Percentiles rank a stretch among this genome's conserved stretches.
These are phyloP conservation scores for Drosophila niveifrons DNA, from an alignment of 2,888 invertebrate species.

Conservation along the genomic window DNA sequence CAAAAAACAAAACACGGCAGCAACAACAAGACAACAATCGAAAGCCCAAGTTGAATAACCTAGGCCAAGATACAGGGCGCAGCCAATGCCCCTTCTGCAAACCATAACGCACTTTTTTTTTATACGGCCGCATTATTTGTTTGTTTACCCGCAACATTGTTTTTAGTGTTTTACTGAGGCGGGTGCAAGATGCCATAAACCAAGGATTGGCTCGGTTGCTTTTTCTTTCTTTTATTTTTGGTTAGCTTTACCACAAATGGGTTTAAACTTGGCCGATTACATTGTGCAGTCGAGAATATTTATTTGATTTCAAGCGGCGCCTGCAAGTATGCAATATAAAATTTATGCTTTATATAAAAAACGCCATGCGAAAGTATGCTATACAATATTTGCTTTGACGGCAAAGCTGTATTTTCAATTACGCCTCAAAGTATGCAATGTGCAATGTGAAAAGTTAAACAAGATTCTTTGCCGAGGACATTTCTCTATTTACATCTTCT, in stretches of 20 bases:
- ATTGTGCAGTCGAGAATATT: slow-evolving; percentile 2
- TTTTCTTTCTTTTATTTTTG: background rate
- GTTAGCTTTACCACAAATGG: slow-evolving; percentile 12
- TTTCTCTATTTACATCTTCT: slow-evolving; percentile 10
- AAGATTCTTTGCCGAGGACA: background rate
- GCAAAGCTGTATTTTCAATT: background rate
- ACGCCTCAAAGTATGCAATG: slow-evolving; percentile 10
- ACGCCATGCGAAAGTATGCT: background rate
- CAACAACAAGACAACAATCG: slow-evolving; percentile 17
- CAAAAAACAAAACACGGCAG: no score
- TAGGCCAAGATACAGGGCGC: slow-evolving; percentile 29
- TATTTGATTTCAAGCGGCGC: slow-evolving; percentile 4
- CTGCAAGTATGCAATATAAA: slow-evolving; percentile 7
- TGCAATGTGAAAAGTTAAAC: background rate
- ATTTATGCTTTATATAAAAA: background rate
- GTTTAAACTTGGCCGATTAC: slow-evolving; percentile 22
- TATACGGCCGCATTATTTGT: slow-evolving; percentile 49
- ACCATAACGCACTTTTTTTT: slow-evolving; percentile 28
- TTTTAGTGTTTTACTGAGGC: slow-evolving; percentile 11
- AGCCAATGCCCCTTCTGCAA: background rate
- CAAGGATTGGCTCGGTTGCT: slow-evolving; percentile 8
- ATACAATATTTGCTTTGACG: background rate
- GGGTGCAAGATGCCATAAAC: slow-evolving; percentile 13
- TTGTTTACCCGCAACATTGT: slow-evolving; percentile 52
- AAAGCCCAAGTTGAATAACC: slow-evolving; percentile 63